Evolutionary conservation across 1,140 invertebrate species (phyloP).

Genomic region (Zaprionus ghesquierei): DNA sequence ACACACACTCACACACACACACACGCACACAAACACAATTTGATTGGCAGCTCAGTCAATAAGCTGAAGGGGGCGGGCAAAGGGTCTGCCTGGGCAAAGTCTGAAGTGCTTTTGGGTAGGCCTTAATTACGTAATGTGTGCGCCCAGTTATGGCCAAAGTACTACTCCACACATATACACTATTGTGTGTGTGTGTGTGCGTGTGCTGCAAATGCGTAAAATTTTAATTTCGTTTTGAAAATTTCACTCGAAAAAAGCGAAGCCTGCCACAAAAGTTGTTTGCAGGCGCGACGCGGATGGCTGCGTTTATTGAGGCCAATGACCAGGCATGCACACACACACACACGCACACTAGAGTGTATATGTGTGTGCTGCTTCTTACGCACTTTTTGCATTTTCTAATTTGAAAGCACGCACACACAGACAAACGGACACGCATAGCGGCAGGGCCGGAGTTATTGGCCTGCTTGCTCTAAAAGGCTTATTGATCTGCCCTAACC

Average conservation of each 20-base stretch:
- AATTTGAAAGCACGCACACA: slow-evolving; percentile 57
- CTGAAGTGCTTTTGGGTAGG: slow-evolving; percentile 77
- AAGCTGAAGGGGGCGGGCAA: slow-evolving; percentile 16
- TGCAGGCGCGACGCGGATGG: slow-evolving; percentile 44
- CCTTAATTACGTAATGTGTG: slow-evolving; percentile 79
- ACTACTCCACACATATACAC: too few relatives aligned
- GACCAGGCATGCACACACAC: slow-evolving; percentile 55
- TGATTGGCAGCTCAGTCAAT: slow-evolving; percentile 73
- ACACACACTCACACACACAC: slow-evolving; percentile 10
- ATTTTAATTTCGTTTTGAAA: slow-evolving; percentile 81
- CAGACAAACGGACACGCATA: not conserved
- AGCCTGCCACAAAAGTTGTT: slow-evolving; percentile 60
- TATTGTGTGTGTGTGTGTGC: slow-evolving; percentile 36
- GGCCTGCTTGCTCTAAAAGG: slow-evolving; percentile 52
- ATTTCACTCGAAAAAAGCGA: slow-evolving; percentile 62
- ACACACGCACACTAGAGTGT: not conserved
- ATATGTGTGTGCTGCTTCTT: slow-evolving; percentile 56
- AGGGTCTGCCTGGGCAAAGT: slow-evolving; percentile 55
- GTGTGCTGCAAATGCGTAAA: slow-evolving; percentile 69
- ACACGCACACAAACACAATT: slow-evolving; percentile 44
- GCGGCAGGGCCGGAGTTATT: slow-evolving; percentile 46
- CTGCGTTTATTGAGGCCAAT: slow-evolving; percentile 70
- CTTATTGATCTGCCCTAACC: slow-evolving; percentile 71
- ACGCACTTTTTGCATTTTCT: slow-evolving; percentile 77
- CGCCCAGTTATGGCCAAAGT: slow-evolving; percentile 74